phyloP scores from a whole-genome alignment of 92 coral and sea anemone species.

The Parazoanthus atlanticus region DNA sequence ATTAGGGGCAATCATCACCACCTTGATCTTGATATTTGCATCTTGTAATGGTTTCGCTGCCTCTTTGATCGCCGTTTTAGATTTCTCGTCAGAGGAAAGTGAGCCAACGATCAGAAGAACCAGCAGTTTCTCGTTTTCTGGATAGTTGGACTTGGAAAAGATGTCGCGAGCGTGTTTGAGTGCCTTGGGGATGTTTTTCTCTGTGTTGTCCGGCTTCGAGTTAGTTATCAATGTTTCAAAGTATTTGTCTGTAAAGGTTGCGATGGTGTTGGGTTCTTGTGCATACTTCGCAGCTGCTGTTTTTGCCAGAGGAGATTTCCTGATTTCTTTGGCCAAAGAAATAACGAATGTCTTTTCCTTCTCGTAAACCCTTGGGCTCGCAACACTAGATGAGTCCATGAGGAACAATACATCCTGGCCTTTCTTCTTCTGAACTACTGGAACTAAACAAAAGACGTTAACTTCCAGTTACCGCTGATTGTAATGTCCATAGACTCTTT shows the following conservation, averaged over 20 bases:
- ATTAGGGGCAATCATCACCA: not conserved
- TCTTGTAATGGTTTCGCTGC: not conserved
- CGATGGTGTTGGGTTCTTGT: conserved; percentile 1
- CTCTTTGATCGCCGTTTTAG: not conserved
- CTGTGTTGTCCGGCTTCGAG: not conserved
- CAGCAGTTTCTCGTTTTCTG: conserved; percentile 3
- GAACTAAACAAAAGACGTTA: not conserved
- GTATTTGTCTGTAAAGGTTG: not conserved
- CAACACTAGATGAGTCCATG: conserved; percentile 3
- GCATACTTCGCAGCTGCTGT: conserved; percentile 20
- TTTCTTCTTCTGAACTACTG: not conserved
- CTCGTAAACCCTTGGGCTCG: not conserved
- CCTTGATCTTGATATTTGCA: not conserved
- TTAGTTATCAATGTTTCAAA: not conserved
- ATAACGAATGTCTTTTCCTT: conserved; percentile 9
- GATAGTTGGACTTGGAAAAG: not conserved
- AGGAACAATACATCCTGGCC: conserved; percentile 23
- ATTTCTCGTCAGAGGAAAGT: not conserved
- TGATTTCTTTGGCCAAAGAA: conserved; percentile 9
- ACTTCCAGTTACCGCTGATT: too few species aligned
- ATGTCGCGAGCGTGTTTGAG: not conserved
- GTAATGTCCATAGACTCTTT: too few species aligned
- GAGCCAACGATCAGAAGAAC: conserved; percentile 17
- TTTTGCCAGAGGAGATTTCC: not conserved
- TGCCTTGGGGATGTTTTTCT: conserved; percentile 3